A percentile compares a stretch with the other conserved stretches of the same genome.
Evolutionary conservation across 2,888 invertebrate species (phyloP).

Genomic region (Penaeus monodon): DNA sequence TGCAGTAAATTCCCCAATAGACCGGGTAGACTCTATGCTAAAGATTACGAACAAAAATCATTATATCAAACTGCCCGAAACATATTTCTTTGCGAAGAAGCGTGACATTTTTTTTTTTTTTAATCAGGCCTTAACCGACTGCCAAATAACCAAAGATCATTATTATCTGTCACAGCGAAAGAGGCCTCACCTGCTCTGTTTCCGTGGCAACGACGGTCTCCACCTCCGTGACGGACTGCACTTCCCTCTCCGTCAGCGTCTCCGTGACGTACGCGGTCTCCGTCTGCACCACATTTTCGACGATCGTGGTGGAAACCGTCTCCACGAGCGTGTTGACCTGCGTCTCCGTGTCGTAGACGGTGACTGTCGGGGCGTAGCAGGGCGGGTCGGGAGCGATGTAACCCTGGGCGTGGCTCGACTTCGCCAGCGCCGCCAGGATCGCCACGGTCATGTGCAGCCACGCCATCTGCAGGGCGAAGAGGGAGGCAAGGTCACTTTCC

Average conservation of each 20-base stretch:
- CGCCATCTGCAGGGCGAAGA: background rate
- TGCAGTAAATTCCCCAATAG: too few species aligned
- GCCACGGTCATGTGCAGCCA: background rate
- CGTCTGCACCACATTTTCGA: constrained; percentile 32
- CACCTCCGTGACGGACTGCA: constrained; percentile 28
- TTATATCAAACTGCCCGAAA: too few species aligned
- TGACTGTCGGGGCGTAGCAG: constrained; percentile 36
- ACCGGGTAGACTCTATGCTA: too few species aligned
- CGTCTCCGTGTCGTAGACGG: constrained; percentile 22
- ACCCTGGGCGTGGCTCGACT: constrained; percentile 1
- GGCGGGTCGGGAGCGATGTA: constrained; percentile 1
- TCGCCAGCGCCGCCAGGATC: background rate
- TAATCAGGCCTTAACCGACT: too few species aligned
- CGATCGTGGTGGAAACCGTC: constrained; percentile 26
- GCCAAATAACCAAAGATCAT: background rate
- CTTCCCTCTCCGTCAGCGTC: constrained; percentile 4
- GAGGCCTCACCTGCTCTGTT: constrained; percentile 23
- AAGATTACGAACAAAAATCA: too few species aligned
- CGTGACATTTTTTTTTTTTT: too few species aligned
- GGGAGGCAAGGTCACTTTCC: background rate
- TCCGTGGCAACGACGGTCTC: constrained; percentile 6
- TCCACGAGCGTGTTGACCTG: constrained; percentile 27
- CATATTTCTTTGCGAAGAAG: too few species aligned
- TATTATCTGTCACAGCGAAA: background rate
- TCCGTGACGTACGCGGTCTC: constrained; percentile 8